These are phyloP conservation scores for Oscheius myriophilus DNA, from an alignment of 2,888 invertebrate species.

Conservation along the genomic window DNA sequence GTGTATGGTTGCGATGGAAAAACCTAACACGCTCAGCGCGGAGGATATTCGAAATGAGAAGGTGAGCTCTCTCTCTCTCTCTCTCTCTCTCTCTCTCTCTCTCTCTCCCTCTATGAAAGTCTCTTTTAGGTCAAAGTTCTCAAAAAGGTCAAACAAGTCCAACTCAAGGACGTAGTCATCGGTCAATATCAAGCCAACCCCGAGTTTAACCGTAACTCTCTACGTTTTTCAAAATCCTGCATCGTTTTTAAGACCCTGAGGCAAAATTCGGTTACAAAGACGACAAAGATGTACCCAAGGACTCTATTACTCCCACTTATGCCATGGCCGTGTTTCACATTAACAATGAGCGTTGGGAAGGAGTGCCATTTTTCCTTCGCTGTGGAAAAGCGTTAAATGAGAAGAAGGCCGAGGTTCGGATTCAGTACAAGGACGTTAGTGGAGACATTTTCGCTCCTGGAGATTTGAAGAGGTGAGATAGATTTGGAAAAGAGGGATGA, in stretches of 20 bases:
- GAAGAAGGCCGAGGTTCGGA: constrained; percentile 94
- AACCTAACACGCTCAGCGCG: constrained; percentile 89
- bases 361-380: constrained; percentile 93
- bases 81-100: no score
- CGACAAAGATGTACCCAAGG: constrained; percentile 88
- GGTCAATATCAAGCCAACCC: constrained; percentile 95
- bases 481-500: not conserved
- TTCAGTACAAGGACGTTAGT: constrained; percentile 91
- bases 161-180: constrained; percentile 84
- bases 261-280: constrained; percentile 87
- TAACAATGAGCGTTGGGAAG: constrained; percentile 97
- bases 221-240: not conserved
- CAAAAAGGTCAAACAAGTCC: constrained; percentile 83
- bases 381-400: constrained; percentile 99
- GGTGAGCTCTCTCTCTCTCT: constrained; percentile 51
- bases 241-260: constrained; percentile 76
- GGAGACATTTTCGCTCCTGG: constrained; percentile 93
- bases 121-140: constrained; percentile 84
- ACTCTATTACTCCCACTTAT: constrained; percentile 91
- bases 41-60: constrained; percentile 98
- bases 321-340: constrained; percentile 87
- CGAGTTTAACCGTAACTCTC: constrained; percentile 52
- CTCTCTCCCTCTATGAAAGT: constrained; percentile 7
- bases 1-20: constrained; percentile 97
- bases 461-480: constrained; percentile 78